Base-by-base conservation (phyloP, 2,888 invertebrate genomes). In the Philonicus albiceps region DNA sequence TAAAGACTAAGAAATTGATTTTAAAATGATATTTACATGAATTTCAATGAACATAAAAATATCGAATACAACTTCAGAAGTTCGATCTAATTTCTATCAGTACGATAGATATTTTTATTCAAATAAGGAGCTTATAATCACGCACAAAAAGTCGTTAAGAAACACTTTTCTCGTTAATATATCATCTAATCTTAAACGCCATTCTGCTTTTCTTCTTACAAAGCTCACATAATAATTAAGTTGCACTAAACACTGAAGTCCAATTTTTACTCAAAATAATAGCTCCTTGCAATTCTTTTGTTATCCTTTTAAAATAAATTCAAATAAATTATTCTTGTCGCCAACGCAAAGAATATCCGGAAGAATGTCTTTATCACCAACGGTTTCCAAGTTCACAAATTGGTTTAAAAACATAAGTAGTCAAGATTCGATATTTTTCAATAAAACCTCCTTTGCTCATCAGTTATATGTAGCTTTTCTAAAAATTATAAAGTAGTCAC, bases 1-100 rank as follows among this genome's bases (percentile, higher is more conserved):
- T 19, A 78, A 78, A 78, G 78, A 76, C 40, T 76, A 76, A 76
- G 40, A 78, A 53, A 43, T 19, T 78, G 78, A 78, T 78, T 78
- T 78, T 78, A 49, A 27, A 49, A 30, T 49, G 49, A 78, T 78
- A 78, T 78, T 78, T 78, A 43, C 43, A 78, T 27, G 27, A 53
- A 78, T 78, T 78, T 78, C 22, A 78, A 49, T 78, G 78, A 30
- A 43, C 72, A 5, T 43, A 78, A 40, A 78, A 78, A 78, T 78
- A 78, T 31, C 49, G 78, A 64, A 64, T 64, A 78, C n/a, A 78
- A 27, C 78, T 76, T 78, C 49, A 49, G 43, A 78, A 49, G 49
- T 78, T 78, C 16, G 27, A 43, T 49, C 78, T 13, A 16, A 27
- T 27, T 34, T 27, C n/a, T 30, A 49, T 43, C 49, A 27, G 53